Evolutionary conservation across 2,888 invertebrate genomes (phyloP).

Genomic region (Drosophila merina): DNA sequence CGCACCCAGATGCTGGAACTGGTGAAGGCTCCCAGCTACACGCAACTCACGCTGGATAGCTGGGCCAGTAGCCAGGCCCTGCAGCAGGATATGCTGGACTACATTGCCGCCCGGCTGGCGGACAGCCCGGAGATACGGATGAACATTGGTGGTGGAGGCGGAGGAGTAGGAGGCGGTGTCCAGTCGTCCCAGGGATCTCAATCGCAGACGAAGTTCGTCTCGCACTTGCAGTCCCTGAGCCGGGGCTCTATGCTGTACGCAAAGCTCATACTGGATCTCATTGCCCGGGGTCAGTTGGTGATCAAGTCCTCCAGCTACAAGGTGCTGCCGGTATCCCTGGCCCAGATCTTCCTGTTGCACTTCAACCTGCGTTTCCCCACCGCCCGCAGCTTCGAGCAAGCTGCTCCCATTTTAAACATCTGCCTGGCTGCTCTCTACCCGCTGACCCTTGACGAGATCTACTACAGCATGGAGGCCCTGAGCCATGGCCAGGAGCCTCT

Average conservation of each 20-base stretch:
- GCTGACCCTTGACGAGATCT: slow-evolving; percentile 94
- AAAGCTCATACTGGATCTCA: slow-evolving; percentile 94
- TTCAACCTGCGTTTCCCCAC: slow-evolving; percentile 97
- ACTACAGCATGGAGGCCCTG: slow-evolving; percentile 95
- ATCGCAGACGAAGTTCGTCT: slow-evolving; percentile 91
- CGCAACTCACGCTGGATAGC: slow-evolving; percentile 89
- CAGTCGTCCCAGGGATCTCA: slow-evolving; percentile 46
- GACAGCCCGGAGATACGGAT: slow-evolving; percentile 93
- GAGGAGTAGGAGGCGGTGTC: slow-evolving; percentile 3
- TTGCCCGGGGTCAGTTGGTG: slow-evolving; percentile 95
- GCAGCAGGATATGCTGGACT: slow-evolving; percentile 94
- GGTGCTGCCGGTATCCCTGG: slow-evolving; percentile 93
- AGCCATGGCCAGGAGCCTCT: slow-evolving; percentile 89
- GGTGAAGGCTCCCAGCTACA: slow-evolving; percentile 92
- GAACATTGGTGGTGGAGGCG: slow-evolving; percentile 86
- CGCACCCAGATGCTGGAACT: slow-evolving; percentile 93
- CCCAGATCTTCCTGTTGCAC: slow-evolving; percentile 95
- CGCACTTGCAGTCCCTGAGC: slow-evolving; percentile 92
- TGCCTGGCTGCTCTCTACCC: slow-evolving; percentile 96
- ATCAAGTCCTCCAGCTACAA: slow-evolving; percentile 97
- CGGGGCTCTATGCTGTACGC: slow-evolving; percentile 96
- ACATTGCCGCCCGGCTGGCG: slow-evolving; percentile 92
- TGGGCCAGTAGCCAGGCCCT: slow-evolving; percentile 88
- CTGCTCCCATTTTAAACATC: slow-evolving; percentile 94
- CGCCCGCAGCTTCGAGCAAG: slow-evolving; percentile 94